A percentile compares a stretch with the other conserved stretches of the same genome.
These are phyloP conservation scores for Oeneis ivallda DNA, from an alignment of 2,888 invertebrate genomes.

Conservation along the genomic window DNA sequence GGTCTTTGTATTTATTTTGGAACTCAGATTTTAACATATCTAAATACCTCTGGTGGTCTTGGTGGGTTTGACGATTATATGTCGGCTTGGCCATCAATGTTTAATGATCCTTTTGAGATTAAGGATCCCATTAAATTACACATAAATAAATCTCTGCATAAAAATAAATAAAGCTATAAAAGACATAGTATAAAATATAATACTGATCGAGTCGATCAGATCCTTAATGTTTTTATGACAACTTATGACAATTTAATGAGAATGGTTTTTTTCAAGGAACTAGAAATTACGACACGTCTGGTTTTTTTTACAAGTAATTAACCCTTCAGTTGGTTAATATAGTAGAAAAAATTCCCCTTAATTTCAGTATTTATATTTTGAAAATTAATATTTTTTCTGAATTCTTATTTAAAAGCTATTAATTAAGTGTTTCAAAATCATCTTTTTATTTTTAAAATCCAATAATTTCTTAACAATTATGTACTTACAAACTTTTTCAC, in stretches of 20 bases:
- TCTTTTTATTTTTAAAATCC: no score
- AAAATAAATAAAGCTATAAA: conserved; percentile 37
- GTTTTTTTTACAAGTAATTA: no score
- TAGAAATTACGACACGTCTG: no score
- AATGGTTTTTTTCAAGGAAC: no score
- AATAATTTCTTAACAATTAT: neutral
- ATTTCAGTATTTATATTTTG: no score
- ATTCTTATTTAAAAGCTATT: no score
- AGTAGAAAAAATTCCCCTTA: no score
- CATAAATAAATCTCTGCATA: conserved; percentile 39
- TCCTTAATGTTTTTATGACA: conserved; percentile 16
- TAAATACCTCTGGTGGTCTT: conserved; percentile 62
- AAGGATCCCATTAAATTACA: conserved; percentile 24
- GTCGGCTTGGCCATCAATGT: conserved; percentile 55
- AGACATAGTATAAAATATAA: conserved; percentile 12
- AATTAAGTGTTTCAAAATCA: no score
- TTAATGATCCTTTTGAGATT: conserved; percentile 20
- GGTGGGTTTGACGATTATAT: conserved; percentile 59
- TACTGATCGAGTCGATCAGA: neutral
- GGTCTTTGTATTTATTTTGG: conserved; percentile 48
- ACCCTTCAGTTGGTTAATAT: no score
- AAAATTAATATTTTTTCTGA: no score
- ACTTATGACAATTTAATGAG: neutral
- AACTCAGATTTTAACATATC: conserved; percentile 67
- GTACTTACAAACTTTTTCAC: neutral